Base-by-base conservation (phyloP, 64 coral and sea anemone genomes). In the Anthopleura sola region DNA sequence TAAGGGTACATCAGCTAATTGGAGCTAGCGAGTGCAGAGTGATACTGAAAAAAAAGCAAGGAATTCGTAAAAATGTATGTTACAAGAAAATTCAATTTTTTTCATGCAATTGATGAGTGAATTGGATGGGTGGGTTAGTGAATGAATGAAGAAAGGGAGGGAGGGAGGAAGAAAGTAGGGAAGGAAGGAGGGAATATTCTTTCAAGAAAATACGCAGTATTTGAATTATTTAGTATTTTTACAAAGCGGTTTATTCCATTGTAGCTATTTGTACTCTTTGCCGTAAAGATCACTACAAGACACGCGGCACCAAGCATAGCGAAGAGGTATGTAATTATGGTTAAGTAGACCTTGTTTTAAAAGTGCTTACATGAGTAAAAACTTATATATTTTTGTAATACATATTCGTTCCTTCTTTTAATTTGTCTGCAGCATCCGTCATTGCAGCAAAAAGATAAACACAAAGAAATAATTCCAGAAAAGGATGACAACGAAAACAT, bases 191-290 rank as follows among this genome's bases (percentile, higher is more conserved):
- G 49, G 5, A 81, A 81, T 29, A 20, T 36, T 40, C 28, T n/a
- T 21, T 51, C 15, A 55, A 54, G 80, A 21, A 51, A 54, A 54
- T 83, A 83, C 5, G 26, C 38, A 36, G 53, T 58, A 32, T 60
- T 32, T 53, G 32, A 31, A 37, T 60, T 33, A 57, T 60, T n/a
- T n/a, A n/a, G n/a, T 84, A 58, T 32, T 57, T 37, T n/a, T 32
- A 58, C 55, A 58, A 58, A 58, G 18, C 55, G 55, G 55, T 84
- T 38, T 84, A 33, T 57, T 57, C 23, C 44, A 84, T 56, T 18
- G 60, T 37, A 84, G 82, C 82, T 84, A 31, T 84, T 34, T 84
- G 82, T 60, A 84, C 82, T 29, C 33, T 53, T 57, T 84, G 54
- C 13, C 55, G 82, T 28, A 32, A 58, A 20, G 54, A 84, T 32